Conservation (phyloP, 2,797 vertebrate genomes). For the Protonibea diacanthus region DNA sequence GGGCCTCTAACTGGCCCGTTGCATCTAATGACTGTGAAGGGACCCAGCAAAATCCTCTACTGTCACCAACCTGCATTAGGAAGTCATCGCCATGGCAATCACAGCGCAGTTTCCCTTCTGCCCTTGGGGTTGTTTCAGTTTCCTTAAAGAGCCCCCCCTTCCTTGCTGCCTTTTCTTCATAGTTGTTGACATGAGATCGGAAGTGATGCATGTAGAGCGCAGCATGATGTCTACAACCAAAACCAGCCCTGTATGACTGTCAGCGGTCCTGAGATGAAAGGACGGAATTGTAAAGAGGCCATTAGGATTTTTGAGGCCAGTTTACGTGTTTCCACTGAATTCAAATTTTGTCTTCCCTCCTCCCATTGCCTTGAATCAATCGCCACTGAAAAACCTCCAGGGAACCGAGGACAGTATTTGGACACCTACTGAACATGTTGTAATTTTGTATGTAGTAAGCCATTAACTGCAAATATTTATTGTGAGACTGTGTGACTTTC, state of each 20-base stretch:
- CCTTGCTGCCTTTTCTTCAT: constrained; percentile 38
- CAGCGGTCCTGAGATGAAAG: constrained; percentile 21
- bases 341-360: constrained; percentile 1
- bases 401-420: neutral
- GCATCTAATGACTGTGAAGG: constrained; percentile 35
- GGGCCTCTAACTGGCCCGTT: constrained; percentile 25
- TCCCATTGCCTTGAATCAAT: constrained; percentile 12
- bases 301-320: constrained; percentile 29
- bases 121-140: constrained; percentile 25
- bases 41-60: constrained; percentile 21
- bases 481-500: neutral
- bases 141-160: constrained; percentile 48
- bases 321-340: constrained; percentile 14
- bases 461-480: neutral
- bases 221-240: constrained; percentile 7
- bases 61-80: constrained; percentile 24
- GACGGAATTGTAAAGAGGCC: constrained; percentile 8
- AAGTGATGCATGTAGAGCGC: constrained; percentile 19
- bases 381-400: constrained; percentile 20
- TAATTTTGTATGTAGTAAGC: neutral
- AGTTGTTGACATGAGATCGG: constrained; percentile 25
- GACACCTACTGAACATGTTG: neutral
- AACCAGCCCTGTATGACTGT: constrained; percentile 9
- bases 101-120: constrained; percentile 15
- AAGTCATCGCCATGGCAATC: constrained; percentile 41